Evolutionary conservation across 2,113 vertebrate species (phyloP).

Genomic region (Pica pica): DNA sequence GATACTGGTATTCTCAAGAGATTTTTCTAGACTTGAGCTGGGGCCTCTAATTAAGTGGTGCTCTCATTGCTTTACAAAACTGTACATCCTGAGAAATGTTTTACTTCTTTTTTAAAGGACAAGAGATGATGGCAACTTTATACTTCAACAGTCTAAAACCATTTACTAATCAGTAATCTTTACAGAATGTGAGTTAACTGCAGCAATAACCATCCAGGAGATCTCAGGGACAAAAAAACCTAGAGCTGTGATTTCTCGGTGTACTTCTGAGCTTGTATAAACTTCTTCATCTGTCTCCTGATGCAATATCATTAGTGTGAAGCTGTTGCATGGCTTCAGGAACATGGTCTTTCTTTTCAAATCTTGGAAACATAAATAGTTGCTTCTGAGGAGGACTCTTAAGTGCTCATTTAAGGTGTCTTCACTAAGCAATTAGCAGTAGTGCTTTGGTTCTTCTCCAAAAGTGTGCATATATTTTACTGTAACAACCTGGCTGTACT

Average conservation of each 20-base stretch:
- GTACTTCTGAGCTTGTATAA: neutral
- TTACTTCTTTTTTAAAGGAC: neutral
- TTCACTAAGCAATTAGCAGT: neutral
- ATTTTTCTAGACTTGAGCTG: neutral
- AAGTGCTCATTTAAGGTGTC: neutral
- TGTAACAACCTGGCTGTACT: neutral
- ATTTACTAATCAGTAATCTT: neutral
- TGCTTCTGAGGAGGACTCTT: neutral
- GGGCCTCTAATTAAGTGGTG: neutral
- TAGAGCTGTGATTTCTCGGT: neutral
- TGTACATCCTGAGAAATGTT: neutral
- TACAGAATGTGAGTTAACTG: neutral
- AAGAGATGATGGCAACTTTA: neutral
- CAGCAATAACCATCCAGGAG: neutral
- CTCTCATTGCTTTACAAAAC: neutral
- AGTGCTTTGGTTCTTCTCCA: neutral
- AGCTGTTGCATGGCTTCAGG: neutral
- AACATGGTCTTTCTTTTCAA: neutral
- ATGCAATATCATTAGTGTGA: neutral
- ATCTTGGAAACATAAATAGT: neutral
- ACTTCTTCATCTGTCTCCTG: neutral
- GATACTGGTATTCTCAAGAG: neutral
- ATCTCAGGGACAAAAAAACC: neutral
- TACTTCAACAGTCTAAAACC: neutral
- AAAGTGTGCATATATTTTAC: neutral